Conservation (phyloP, 1,140 invertebrate species). For the Magallana ariakensis region DNA sequence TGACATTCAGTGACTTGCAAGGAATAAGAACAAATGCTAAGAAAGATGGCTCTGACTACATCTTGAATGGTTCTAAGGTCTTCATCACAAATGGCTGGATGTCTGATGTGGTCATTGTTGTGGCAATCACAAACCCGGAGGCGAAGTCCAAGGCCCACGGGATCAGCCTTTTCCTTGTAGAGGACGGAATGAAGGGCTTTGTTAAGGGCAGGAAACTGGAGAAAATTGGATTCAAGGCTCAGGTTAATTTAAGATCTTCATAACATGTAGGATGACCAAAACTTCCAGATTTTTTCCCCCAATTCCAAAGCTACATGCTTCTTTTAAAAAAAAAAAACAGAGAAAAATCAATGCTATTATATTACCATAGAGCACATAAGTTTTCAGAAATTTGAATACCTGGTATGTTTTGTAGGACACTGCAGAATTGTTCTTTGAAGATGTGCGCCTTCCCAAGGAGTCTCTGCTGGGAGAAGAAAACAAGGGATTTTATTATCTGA, state of each 20-base stretch:
- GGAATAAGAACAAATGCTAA: conserved; percentile 80
- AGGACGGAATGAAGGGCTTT: conserved; percentile 80
- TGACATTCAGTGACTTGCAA: conserved; percentile 79
- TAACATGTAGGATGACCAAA: no score
- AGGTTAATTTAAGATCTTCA: conserved; percentile 61
- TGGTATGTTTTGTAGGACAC: conserved; percentile 80
- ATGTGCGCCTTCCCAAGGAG: conserved; percentile 79
- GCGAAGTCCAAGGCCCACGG: conserved; percentile 80
- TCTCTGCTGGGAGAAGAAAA: conserved; percentile 80
- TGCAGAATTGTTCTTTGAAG: conserved; percentile 82
- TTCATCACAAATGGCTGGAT: conserved; percentile 82
- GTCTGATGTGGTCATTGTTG: conserved; percentile 80
- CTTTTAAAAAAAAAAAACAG: no score
- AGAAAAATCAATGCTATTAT: no score
- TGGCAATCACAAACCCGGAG: conserved; percentile 79
- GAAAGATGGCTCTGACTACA: conserved; percentile 80
- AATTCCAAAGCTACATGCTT: no score
- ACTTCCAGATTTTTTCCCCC: no score
- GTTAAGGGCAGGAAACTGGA: conserved; percentile 80
- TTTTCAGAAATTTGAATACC: conserved; percentile 10
- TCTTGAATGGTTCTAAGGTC: conserved; percentile 81
- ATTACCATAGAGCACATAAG: no score
- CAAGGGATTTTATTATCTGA: conserved; percentile 81
- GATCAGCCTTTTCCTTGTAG: conserved; percentile 81
- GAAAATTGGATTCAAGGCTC: conserved; percentile 81